Conservation (phyloP, 2,888 invertebrate genomes). For the Tolmerus cingulatus region DNA sequence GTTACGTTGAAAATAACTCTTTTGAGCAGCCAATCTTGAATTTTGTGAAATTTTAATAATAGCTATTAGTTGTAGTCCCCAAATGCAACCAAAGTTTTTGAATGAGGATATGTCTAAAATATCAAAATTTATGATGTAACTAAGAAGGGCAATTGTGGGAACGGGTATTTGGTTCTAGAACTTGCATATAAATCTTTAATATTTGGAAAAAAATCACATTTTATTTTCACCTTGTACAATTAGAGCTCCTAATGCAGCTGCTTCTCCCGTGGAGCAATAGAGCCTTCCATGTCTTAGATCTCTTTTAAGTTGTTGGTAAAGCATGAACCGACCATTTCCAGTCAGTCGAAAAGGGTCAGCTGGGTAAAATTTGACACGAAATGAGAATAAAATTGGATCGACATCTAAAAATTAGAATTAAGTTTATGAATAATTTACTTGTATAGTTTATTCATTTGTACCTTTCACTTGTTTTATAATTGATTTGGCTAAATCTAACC, state of each 20-base stretch:
- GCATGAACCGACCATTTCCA: slow-evolving; percentile 93
- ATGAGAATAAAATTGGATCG: slow-evolving; percentile 90
- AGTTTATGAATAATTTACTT: background rate
- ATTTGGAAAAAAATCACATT: background rate
- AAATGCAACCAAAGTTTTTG: too few relatives aligned
- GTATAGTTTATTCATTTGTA: slow-evolving; percentile 61
- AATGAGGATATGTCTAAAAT: too few relatives aligned
- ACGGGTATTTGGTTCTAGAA: too few relatives aligned
- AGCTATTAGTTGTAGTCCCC: too few relatives aligned
- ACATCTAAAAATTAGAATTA: slow-evolving; percentile 72
- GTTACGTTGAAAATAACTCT: too few relatives aligned
- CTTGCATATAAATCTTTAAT: too few relatives aligned
- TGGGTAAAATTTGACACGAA: slow-evolving; percentile 97
- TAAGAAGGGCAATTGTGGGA: too few relatives aligned
- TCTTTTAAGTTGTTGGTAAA: slow-evolving; percentile 94
- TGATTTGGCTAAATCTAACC: slow-evolving; percentile 90
- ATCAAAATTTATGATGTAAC: too few relatives aligned
- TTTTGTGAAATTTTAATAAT: too few relatives aligned
- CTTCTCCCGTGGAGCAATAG: slow-evolving; percentile 89
- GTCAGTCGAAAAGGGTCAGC: slow-evolving; percentile 91
- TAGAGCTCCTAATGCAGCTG: slow-evolving; percentile 87
- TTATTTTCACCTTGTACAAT: slow-evolving; percentile 82
- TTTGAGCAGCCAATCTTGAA: too few relatives aligned
- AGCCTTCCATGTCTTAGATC: slow-evolving; percentile 94
- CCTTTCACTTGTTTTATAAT: slow-evolving; percentile 93